Percentiles rank a stretch among this genome's conserved stretches.
phyloP scores from a whole-genome alignment of 2,888 invertebrate genomes.

The Chrysolina haemoptera region DNA sequence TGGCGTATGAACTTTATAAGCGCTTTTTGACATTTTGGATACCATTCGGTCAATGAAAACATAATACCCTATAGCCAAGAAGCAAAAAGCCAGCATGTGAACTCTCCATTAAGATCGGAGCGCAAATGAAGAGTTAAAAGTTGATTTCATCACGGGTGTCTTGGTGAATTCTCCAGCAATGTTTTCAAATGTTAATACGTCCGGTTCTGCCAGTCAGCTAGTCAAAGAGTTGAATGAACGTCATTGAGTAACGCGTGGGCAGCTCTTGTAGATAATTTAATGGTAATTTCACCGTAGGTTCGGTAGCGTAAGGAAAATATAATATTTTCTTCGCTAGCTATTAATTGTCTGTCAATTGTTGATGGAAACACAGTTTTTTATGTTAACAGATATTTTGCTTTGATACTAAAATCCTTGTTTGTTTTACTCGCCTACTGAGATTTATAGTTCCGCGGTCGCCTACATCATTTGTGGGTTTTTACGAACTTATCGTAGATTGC shows the following conservation, averaged over 20 bases:
- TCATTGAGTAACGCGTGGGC: conserved; percentile 30
- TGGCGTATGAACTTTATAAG: too few species aligned
- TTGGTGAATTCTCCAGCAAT: conserved; percentile 32
- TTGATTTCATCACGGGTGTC: conserved; percentile 24
- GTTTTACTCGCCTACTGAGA: neutral
- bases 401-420: neutral
- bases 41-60: too few species aligned
- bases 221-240: conserved; percentile 37
- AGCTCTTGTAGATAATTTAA: conserved; percentile 15
- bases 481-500: neutral
- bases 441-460: neutral
- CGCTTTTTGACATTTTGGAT: too few species aligned
- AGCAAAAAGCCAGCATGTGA: too few species aligned
- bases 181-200: conserved; percentile 38
- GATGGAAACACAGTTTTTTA: neutral
- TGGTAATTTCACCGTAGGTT: conserved; percentile 11
- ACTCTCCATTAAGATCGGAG: neutral
- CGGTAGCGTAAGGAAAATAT: conserved; percentile 5
- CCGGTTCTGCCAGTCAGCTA: conserved; percentile 25
- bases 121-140: conserved; percentile 24
- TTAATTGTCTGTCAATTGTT: neutral
- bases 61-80: too few species aligned
- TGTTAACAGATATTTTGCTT: neutral
- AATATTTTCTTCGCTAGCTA: neutral
- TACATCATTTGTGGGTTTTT: neutral